These are phyloP conservation scores for Acestrorhynchus altus DNA, from an alignment of 2,797 vertebrate species.

Conservation along the genomic window DNA sequence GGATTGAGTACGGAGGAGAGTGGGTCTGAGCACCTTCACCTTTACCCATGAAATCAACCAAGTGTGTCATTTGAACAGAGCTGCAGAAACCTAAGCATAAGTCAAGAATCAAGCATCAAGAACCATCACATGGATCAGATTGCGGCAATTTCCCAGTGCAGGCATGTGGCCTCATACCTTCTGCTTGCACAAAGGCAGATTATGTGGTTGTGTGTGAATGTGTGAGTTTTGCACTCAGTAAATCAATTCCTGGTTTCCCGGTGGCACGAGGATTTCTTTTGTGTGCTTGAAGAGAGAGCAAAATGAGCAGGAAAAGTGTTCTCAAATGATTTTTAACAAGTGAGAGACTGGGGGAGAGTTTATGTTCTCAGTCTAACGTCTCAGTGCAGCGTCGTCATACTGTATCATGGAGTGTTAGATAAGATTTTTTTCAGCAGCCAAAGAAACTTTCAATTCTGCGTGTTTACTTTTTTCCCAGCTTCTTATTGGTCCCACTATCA, in stretches of 20 bases:
- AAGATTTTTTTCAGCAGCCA: not conserved
- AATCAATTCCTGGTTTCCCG: constrained; percentile 54
- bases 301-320: not conserved
- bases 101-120: too few relatives aligned
- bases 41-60: too few relatives aligned
- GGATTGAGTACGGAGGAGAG: too few relatives aligned
- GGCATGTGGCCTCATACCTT: constrained; percentile 17
- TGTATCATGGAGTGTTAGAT: not conserved
- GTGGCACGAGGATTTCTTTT: constrained; percentile 17
- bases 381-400: not conserved
- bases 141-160: constrained; percentile 54
- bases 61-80: too few relatives aligned
- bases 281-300: not conserved
- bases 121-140: constrained; percentile 51
- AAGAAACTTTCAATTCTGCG: not conserved
- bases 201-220: constrained; percentile 19
- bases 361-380: constrained; percentile 11
- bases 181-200: constrained; percentile 39
- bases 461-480: constrained; percentile 30
- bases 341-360: not conserved
- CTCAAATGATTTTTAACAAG: not conserved
- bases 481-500: constrained; percentile 56
- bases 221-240: constrained; percentile 54
- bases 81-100: too few relatives aligned
- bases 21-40: too few relatives aligned